Evolutionary conservation across 2,797 vertebrate species (phyloP).

Genomic region (Tamandua tetradactyla): DNA sequence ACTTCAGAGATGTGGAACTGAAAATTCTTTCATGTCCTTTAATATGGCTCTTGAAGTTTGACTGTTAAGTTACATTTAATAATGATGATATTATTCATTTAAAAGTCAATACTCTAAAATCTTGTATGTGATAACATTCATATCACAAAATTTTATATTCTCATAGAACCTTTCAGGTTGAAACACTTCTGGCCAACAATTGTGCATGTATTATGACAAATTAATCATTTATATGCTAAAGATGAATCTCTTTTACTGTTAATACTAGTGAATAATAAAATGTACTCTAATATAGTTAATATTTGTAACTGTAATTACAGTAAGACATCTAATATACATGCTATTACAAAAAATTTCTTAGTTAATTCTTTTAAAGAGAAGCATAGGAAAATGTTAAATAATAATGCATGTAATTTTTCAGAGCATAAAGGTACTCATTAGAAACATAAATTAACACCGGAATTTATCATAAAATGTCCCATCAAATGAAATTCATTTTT

Average conservation of each 20-base stretch:
- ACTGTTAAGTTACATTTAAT: neutral
- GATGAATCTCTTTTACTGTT: neutral
- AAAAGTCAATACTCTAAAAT: neutral
- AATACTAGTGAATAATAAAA: slow-evolving; percentile 22
- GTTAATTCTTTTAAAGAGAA: slow-evolving; percentile 14
- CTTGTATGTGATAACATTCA: neutral
- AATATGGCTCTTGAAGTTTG: neutral
- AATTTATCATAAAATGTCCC: slow-evolving; percentile 17
- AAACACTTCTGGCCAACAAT: neutral
- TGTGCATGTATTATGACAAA: neutral
- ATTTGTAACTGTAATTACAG: slow-evolving; percentile 5
- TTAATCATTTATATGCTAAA: slow-evolving; percentile 33
- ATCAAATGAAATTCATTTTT: slow-evolving; percentile 47
- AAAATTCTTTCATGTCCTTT: neutral
- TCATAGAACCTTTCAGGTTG: neutral
- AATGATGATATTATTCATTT: slow-evolving; percentile 4
- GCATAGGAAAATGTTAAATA: neutral
- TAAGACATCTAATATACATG: neutral
- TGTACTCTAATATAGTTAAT: neutral
- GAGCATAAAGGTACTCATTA: neutral
- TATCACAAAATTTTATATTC: neutral
- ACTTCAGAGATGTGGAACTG: slow-evolving; percentile 3
- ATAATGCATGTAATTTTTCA: neutral
- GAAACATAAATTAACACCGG: slow-evolving; percentile 9
- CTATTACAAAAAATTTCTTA: slow-evolving; percentile 14